Conservation (phyloP, 92 coral and sea anemone genomes). For the Epizoanthus fatuus region DNA sequence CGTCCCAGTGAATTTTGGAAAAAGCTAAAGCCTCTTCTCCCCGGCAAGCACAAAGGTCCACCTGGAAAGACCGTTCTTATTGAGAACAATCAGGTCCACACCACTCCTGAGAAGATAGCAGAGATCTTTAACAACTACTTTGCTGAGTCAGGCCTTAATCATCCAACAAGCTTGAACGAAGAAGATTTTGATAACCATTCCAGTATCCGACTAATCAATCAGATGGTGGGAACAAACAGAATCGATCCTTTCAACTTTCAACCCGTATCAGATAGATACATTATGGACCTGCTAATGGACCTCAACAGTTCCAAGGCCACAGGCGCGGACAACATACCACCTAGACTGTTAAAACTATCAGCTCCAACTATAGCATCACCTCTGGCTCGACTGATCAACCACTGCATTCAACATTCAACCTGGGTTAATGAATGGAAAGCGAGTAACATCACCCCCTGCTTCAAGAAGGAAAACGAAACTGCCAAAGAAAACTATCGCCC, state of each 20-base stretch:
- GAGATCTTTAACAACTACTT: slow-evolving; percentile 47
- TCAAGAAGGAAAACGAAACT: slow-evolving; percentile 6
- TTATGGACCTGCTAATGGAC: slow-evolving; percentile 9
- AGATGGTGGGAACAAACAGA: too few species aligned
- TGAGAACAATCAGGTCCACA: slow-evolving; percentile 13
- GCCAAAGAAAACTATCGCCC: background rate
- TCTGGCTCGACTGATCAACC: too few species aligned
- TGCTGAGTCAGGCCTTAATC: slow-evolving; percentile 23
- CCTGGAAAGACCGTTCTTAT: slow-evolving; percentile 21
- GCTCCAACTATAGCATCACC: too few species aligned
- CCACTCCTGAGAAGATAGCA: too few species aligned
- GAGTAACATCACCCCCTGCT: slow-evolving; percentile 14
- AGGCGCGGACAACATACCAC: slow-evolving; percentile 26
- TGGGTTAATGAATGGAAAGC: too few species aligned
- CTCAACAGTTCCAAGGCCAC: slow-evolving; percentile 29
- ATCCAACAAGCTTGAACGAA: background rate
- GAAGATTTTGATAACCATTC: too few species aligned
- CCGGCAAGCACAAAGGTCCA: too few species aligned
- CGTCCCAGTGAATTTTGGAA: slow-evolving; percentile 40
- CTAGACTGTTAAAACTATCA: too few species aligned
- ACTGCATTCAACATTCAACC: too few species aligned
- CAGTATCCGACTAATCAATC: too few species aligned
- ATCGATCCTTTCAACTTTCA: slow-evolving; percentile 27
- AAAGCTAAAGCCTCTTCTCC: slow-evolving; percentile 13
- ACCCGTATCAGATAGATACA: slow-evolving; percentile 21